Evolutionary conservation across 1,140 invertebrate genomes (phyloP), one percentile per base, ranked within the genome.

Genomic region (Propsilocerus akamusi): DNA sequence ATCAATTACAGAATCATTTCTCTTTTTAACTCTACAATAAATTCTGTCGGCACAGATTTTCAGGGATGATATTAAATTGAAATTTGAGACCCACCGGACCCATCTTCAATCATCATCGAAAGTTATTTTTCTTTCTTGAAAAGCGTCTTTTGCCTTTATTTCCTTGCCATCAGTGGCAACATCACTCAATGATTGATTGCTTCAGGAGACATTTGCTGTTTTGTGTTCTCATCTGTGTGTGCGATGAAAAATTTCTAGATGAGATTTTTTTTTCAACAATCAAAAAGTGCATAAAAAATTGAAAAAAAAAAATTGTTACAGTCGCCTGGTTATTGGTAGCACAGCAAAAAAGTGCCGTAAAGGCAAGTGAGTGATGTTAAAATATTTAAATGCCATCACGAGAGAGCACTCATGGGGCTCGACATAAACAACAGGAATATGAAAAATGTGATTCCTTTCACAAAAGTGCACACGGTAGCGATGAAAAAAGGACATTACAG

Each of bases 371-470:
- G 22, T 8, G 10, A 14, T 41, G 6, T 41, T 41, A 17, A 41
- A 41, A 41, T 41, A 41, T 41, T 41, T 20, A 41, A 41, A 41
- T 41, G 34, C 34, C 34, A 41, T 41, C 34, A 41, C 34, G 14
- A 17, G 22, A n/a, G n/a, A n/a, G n/a, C n/a, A n/a, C n/a, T n/a
- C n/a, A n/a, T n/a, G n/a, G n/a, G n/a, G n/a, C n/a, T n/a, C n/a
- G n/a, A n/a, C n/a, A n/a, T n/a, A n/a, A n/a, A n/a, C n/a, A n/a
- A n/a, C n/a, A n/a, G n/a, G n/a, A n/a, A n/a, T n/a, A n/a, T n/a
- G n/a, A n/a, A n/a, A n/a, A n/a, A n/a, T n/a, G n/a, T n/a, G n/a
- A n/a, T n/a, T n/a, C n/a, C n/a, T n/a, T n/a, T n/a, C n/a, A n/a
- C n/a, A n/a, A n/a, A n/a, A n/a, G n/a, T n/a, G n/a, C n/a, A n/a